phyloP scores from a whole-genome alignment of 2,113 vertebrate species.

The Sminthopsis crassicaudata region DNA sequence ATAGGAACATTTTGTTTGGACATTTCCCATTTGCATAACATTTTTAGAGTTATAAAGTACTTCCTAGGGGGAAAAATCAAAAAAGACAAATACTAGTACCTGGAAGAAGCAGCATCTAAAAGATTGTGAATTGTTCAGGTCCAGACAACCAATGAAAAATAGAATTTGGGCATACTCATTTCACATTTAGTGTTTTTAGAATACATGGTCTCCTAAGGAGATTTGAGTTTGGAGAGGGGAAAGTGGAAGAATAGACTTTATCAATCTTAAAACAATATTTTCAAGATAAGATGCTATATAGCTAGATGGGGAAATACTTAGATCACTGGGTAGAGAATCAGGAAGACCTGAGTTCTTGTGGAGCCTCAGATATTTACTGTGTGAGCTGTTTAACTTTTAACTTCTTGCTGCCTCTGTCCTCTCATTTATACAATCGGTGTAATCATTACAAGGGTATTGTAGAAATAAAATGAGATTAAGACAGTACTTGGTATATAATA shows the following conservation, averaged over 20 bases:
- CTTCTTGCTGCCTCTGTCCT: background rate
- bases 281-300: background rate
- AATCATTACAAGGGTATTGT: background rate
- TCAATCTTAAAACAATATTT: background rate
- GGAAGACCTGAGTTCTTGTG: background rate
- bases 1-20: background rate
- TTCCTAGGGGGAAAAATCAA: background rate
- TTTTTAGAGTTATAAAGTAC: background rate
- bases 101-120: background rate
- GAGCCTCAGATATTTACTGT: background rate
- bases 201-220: background rate
- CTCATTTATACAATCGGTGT: background rate
- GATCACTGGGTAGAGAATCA: background rate
- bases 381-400: background rate
- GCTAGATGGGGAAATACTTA: background rate
- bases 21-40: background rate
- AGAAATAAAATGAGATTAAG: background rate
- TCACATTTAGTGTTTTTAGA: background rate
- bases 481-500: background rate
- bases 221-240: background rate
- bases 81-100: too few relatives aligned
- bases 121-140: background rate
- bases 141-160: background rate
- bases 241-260: background rate
- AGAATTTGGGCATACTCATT: background rate